Percentiles rank a stretch among this genome's conserved stretches.
Conservation (phyloP, 2,888 invertebrate genomes). For the Rotaria macrura region DNA sequence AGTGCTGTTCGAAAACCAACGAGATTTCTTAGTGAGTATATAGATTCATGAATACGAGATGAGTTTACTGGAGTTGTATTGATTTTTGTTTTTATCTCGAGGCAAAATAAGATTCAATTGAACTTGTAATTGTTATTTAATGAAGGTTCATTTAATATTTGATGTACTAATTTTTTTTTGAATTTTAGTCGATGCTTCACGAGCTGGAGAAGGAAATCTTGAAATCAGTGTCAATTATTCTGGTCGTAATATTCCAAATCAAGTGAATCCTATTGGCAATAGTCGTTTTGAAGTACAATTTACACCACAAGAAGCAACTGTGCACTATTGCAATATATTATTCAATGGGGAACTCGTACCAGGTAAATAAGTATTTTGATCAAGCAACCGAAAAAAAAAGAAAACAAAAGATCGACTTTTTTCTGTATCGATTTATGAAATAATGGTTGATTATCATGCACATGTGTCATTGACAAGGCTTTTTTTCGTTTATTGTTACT, state of each 20-base stretch:
- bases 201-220: constrained; percentile 81
- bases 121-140: not conserved
- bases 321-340: constrained; percentile 79
- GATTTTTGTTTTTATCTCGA: no score
- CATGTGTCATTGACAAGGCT: not conserved
- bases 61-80: no score
- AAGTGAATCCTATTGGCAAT: constrained; percentile 81
- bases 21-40: not conserved
- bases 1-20: not conserved
- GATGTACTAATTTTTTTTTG: no score
- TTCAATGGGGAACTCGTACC: constrained; percentile 85
- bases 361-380: constrained; percentile 46
- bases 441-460: not conserved
- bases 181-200: constrained; percentile 77
- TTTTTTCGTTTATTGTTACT: not conserved
- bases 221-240: constrained; percentile 86
- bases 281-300: constrained; percentile 78
- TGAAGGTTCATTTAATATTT: no score
- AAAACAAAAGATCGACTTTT: not conserved
- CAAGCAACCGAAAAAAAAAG: not conserved
- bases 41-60: no score
- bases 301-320: constrained; percentile 82
- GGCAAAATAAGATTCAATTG: not conserved
- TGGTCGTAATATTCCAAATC: constrained; percentile 83
- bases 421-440: not conserved